These are phyloP conservation scores for Leucoraja ocellata DNA, from an alignment of 2,797 vertebrate genomes.

Conservation along the genomic window DNA sequence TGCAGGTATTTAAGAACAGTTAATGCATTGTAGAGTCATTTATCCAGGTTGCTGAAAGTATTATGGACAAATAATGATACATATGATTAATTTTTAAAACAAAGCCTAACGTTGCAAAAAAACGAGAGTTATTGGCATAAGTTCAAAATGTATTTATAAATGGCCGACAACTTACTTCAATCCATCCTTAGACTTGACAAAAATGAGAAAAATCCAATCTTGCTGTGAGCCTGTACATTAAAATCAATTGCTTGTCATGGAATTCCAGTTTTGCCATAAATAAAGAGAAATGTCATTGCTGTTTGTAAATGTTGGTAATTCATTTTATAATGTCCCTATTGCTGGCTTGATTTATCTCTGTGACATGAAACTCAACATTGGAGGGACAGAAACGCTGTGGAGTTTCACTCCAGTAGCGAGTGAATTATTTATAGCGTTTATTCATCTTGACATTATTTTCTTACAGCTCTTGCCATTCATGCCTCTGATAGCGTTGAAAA, in stretches of 20 bases:
- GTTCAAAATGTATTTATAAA: background rate
- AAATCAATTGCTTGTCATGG: background rate
- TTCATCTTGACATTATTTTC: background rate
- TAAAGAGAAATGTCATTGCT: background rate
- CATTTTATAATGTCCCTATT: background rate
- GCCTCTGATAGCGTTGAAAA: background rate
- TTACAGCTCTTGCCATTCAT: background rate
- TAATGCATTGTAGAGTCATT: background rate
- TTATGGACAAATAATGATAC: background rate
- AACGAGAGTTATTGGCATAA: background rate
- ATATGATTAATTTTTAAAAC: background rate
- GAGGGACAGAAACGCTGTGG: background rate
- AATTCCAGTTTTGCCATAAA: background rate
- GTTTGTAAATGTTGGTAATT: background rate
- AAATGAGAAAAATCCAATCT: background rate
- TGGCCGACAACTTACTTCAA: background rate
- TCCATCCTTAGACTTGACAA: background rate
- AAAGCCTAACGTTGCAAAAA: background rate
- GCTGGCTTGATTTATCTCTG: background rate
- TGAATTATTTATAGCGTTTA: background rate
- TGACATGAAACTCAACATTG: constrained; percentile 1
- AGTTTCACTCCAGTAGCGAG: background rate
- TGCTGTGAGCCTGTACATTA: background rate
- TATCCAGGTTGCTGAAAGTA: background rate
- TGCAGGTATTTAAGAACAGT: background rate